phyloP scores from a whole-genome alignment of 2,888 invertebrate species.

The Sussaba pulchella region DNA sequence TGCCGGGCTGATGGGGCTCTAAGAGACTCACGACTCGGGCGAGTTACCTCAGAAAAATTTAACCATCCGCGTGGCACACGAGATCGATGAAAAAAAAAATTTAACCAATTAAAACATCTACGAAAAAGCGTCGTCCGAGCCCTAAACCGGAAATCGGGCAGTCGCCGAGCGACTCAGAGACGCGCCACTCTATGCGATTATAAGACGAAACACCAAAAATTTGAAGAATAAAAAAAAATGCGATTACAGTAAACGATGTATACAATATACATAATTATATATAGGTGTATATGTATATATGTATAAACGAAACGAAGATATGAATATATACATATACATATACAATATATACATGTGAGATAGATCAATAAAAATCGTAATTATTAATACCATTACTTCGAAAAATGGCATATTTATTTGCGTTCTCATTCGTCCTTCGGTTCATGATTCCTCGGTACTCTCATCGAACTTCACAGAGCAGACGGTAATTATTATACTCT shows the following conservation, averaged over 20 bases:
- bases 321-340: slow-evolving; percentile 72
- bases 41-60: slow-evolving; percentile 11
- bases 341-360: slow-evolving; percentile 77
- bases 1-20: slow-evolving; percentile 24
- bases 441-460: background rate
- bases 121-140: slow-evolving; percentile 40
- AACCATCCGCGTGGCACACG: slow-evolving; percentile 27
- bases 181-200: slow-evolving; percentile 47
- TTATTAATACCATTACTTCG: slow-evolving; percentile 71
- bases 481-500: too few species aligned
- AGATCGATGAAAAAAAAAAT: background rate
- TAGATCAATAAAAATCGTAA: slow-evolving; percentile 80
- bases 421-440: background rate
- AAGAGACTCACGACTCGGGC: slow-evolving; percentile 14
- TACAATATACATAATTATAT: slow-evolving; percentile 79
- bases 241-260: slow-evolving; percentile 75
- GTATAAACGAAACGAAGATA: slow-evolving; percentile 65
- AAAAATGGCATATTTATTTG: background rate
- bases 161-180: slow-evolving; percentile 53
- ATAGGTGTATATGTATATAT: slow-evolving; percentile 70
- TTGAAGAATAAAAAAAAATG: slow-evolving; percentile 67
- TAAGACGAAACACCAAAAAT: slow-evolving; percentile 64
- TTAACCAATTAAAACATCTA: background rate
- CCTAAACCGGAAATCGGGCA: slow-evolving; percentile 32
- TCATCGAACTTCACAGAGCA: too few species aligned